These are phyloP conservation scores for Chlorospingus semifuscus DNA, from an alignment of 2,797 vertebrate species.

Conservation along the genomic window DNA sequence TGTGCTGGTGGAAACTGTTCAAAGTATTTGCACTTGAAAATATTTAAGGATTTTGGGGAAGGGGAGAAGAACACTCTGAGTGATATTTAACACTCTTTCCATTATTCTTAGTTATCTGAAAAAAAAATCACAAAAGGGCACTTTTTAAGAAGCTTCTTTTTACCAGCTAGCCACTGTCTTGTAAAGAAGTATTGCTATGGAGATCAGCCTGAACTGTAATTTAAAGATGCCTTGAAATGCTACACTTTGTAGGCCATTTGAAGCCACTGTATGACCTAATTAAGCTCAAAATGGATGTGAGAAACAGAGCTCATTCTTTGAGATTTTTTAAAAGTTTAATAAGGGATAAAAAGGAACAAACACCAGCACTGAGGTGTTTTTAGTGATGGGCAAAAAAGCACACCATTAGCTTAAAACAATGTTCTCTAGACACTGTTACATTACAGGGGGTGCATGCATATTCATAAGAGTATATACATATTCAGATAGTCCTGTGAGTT, in stretches of 20 bases:
- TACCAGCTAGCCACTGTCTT: neutral
- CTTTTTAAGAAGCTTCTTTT: neutral
- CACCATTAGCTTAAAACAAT: neutral
- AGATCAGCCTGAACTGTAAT: neutral
- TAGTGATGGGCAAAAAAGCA: neutral
- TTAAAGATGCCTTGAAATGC: neutral
- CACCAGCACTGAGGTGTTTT: neutral
- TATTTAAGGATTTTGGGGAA: neutral
- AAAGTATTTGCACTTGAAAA: conserved; percentile 26
- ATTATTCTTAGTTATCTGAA: neutral
- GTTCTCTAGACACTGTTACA: neutral
- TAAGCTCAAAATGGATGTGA: conserved; percentile 9
- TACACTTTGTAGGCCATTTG: conserved; percentile 1
- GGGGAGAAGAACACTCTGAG: neutral
- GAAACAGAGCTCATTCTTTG: neutral
- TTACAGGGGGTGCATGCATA: neutral
- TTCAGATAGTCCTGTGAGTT: neutral
- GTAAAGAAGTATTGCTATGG: neutral
- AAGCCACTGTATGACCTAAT: neutral
- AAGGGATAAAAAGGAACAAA: neutral
- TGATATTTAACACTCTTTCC: neutral
- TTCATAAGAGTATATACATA: neutral
- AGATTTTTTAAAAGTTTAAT: neutral
- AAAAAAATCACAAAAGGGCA: neutral
- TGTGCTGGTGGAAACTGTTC: conserved; percentile 39